Evolutionary conservation across 2,888 invertebrate genomes (phyloP).

Genomic region (Acleris laterana): DNA sequence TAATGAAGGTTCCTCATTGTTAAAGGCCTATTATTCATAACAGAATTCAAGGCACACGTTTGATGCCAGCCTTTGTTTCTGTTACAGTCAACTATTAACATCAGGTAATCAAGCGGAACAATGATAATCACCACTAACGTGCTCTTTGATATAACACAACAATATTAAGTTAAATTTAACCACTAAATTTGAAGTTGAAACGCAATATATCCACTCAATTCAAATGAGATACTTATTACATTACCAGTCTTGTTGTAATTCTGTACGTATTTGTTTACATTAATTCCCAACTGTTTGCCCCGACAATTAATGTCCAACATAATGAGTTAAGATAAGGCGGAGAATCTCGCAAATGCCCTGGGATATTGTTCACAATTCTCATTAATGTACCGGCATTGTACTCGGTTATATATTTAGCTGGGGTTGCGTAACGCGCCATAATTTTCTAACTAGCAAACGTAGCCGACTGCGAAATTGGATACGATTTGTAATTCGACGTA

Average conservation of each 20-base stretch:
- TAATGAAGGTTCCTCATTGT: neutral
- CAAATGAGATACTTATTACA: slow-evolving; percentile 35
- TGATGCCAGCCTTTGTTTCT: slow-evolving; percentile 15
- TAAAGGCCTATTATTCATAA: slow-evolving; percentile 4
- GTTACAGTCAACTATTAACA: slow-evolving; percentile 8
- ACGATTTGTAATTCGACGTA: slow-evolving; percentile 22
- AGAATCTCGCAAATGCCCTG: slow-evolving; percentile 43
- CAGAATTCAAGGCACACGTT: slow-evolving; percentile 10
- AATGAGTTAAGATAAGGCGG: slow-evolving; percentile 54
- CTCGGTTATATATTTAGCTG: slow-evolving; percentile 24
- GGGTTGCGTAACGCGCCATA: slow-evolving; percentile 1
- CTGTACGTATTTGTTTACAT: slow-evolving; percentile 36
- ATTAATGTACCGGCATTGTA: slow-evolving; percentile 46
- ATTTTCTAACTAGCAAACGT: slow-evolving; percentile 8
- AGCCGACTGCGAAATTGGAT: slow-evolving; percentile 26
- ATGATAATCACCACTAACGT: slow-evolving; percentile 29
- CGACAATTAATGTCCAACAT: slow-evolving; percentile 54
- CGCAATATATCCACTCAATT: slow-evolving; percentile 29
- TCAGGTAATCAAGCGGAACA: slow-evolving; percentile 27
- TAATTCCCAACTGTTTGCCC: slow-evolving; percentile 37
- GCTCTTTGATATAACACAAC: slow-evolving; percentile 29
- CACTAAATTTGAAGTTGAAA: slow-evolving; percentile 33
- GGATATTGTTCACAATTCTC: slow-evolving; percentile 51
- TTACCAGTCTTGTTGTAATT: slow-evolving; percentile 27
- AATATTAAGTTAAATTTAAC: neutral